phyloP scores from a whole-genome alignment of 2,113 vertebrate species.

The Heteronetta atricapilla region DNA sequence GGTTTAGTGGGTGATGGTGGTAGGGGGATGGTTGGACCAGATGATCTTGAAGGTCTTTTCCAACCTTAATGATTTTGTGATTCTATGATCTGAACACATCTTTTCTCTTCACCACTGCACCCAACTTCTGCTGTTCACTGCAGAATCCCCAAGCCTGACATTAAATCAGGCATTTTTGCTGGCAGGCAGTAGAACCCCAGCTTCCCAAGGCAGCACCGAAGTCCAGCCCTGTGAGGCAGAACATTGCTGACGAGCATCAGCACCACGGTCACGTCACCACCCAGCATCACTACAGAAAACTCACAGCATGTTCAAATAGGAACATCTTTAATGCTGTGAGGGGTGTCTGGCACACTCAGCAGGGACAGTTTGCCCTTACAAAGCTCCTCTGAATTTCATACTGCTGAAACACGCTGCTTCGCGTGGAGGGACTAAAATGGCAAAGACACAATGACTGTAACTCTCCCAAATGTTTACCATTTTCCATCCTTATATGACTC shows the following conservation, averaged over 20 bases:
- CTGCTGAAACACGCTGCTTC: background rate
- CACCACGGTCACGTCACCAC: background rate
- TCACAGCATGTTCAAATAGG: background rate
- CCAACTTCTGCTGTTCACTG: background rate
- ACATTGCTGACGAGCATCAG: background rate
- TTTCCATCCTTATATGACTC: slow-evolving; percentile 36
- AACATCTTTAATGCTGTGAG: background rate
- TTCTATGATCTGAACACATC: background rate
- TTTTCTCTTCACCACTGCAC: background rate
- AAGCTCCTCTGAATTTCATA: slow-evolving; percentile 1
- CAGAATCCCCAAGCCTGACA: background rate
- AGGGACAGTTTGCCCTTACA: background rate
- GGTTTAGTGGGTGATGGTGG: too few species aligned
- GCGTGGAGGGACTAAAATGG: background rate
- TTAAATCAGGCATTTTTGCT: background rate
- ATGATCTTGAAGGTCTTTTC: too few species aligned
- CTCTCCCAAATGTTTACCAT: background rate
- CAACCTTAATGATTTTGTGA: too few species aligned
- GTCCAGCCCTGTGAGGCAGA: background rate
- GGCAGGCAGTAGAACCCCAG: background rate
- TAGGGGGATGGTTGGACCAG: too few species aligned
- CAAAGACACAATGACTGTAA: slow-evolving; percentile 37
- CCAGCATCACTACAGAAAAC: background rate
- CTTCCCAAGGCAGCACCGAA: background rate
- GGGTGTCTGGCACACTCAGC: background rate